Evolutionary conservation across 2,797 vertebrate species (phyloP), one percentile per base, ranked within the genome.

Genomic region (Anomalospiza imberbis): DNA sequence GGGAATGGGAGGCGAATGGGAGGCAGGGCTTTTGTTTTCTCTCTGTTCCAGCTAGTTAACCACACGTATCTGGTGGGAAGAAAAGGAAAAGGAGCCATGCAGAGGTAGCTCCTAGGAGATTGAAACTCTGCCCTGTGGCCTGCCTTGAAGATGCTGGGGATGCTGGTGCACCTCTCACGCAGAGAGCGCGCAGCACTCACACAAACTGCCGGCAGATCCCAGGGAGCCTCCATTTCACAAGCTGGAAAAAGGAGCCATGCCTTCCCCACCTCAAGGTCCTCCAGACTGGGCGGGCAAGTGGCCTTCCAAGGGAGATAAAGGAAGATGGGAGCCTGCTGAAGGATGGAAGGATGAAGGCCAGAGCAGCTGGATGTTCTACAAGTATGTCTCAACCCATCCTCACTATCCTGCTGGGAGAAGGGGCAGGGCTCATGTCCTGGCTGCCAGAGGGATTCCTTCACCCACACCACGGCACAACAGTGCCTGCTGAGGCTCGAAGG

Each of bases 401-500:
- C 42, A 34, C 10, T 24, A 4, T 4, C 17, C 6, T 0, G 1
- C 25, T 36, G 15, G 29, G 34, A 7, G 53, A 31, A 60, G 42
- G 38, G 38, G 38, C 22, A 70, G 38, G 25, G 73, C 20, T 93
- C 68, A 14, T 15, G 18, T 32, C 48, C 88, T 42, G 48, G 20
- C 36, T 71, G 45, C 36, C 88, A 51, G 48, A 28, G 44, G n/a
- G 48, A 48, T 83, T 76, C 76, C 34, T 22, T 38, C 15, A 3
- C 17, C 55, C 47, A 65, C 66, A 26, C 4, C 60, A 34, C 1
- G 0, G 25, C 51, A 40, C 67, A 70, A 11, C 42, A 31, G 19
- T 22, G 63, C 20, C 45, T 70, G 77, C 42, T 53, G 48, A 29
- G 51, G 54, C n/a, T 18, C 51, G 31, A 32, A 42, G 16, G 24